Base-by-base conservation (phyloP, 2,113 vertebrate genomes). In the Gymnocephalus cernua region DNA sequence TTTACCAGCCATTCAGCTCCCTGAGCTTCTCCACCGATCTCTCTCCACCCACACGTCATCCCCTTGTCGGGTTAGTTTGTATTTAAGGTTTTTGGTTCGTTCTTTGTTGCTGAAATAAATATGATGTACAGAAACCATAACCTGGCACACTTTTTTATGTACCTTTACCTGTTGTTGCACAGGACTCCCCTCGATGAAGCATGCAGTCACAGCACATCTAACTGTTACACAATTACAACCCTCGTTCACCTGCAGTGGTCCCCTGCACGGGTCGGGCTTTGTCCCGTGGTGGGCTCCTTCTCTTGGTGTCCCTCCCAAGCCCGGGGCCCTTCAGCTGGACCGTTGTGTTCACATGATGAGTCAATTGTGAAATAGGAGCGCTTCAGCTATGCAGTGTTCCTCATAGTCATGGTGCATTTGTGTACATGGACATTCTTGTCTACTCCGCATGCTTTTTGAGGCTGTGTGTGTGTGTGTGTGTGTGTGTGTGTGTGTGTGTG, bases 351-450 rank as follows among this genome's bases (percentile, higher is more conserved):
- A 70, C 58, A 32, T 16, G n/a, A 62, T 86, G 85, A 85, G 58
- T 89, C 90, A 84, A 21, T 41, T 13, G 62, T 74, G 64, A 79
- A 74, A 73, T 50, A 74, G 74, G n/a, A 84, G 41, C 51, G 29
- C 77, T 80, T 80, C 45, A 68, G 48, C 77, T 77, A 45, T 14
- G 63, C 63, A 4, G 7, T 12, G 14, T 47, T 53, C 11, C 23
- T 69, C 21, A 25, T 32, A 8, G 27, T 85, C n/a, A 63, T 19
- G 25, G 14, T 38, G 18, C 7, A 6, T 59, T 38, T 61, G 45
- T 48, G 19, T 38, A 13, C 15, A 48, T 41, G 41, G 54, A 81
- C 65, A 16, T 23, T 50, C 57, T 25, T 18, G 29, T 82, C 61
- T 38, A 9, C 19, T 59, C 53, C 4, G 25, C 47, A 54, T 73